phyloP scores from a whole-genome alignment of 2,797 vertebrate species.

The Limosa lapponica region DNA sequence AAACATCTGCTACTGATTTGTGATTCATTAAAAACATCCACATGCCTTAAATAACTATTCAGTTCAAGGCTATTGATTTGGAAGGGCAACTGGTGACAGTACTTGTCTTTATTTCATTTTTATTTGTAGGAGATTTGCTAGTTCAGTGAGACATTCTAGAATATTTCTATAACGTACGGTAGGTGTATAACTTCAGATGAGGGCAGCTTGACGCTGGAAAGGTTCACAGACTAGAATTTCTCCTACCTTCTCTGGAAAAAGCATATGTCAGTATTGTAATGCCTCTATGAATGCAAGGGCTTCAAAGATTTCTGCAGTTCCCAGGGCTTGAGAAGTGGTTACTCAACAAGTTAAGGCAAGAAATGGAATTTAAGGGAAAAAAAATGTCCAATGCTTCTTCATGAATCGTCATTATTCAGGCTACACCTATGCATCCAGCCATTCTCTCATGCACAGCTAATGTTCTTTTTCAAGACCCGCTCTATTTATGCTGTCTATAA shows the following conservation, averaged over 20 bases:
- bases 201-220: not conserved
- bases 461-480: not conserved
- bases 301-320: not conserved
- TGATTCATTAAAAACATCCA: not conserved
- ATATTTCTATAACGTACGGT: not conserved
- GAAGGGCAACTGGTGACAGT: not conserved
- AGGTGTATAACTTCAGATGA: not conserved
- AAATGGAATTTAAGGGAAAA: not conserved
- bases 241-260: not conserved
- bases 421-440: not conserved
- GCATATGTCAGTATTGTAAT: accelerated
- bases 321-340: not conserved
- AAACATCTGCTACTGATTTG: not conserved
- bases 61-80: not conserved
- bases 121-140: not conserved
- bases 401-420: not conserved
- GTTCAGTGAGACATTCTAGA: not conserved
- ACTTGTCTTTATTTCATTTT: not conserved
- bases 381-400: not conserved
- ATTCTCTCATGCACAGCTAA: not conserved
- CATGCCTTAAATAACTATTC: not conserved
- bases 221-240: not conserved
- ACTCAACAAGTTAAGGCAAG: not conserved
- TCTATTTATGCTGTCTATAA: not conserved
- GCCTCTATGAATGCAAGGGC: not conserved